Evolutionary conservation across 2,113 vertebrate species (phyloP).

Genomic region (Cromileptes altivelis): DNA sequence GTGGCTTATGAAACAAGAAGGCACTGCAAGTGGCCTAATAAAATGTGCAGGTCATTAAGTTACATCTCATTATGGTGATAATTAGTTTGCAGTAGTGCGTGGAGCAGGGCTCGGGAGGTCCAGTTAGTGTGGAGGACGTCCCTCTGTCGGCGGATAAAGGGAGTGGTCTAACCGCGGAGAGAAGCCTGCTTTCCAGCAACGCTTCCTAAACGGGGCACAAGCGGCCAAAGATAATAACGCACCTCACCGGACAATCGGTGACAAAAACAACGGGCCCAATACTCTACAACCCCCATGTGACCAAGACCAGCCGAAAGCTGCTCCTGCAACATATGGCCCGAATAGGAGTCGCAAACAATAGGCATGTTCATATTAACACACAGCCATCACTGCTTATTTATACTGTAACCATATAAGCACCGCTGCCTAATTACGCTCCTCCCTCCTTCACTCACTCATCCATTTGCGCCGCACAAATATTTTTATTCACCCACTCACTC

Average conservation of each 20-base stretch:
- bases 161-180: conserved; percentile 62
- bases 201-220: conserved; percentile 36
- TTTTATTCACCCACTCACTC: conserved; percentile 19
- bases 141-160: conserved; percentile 64
- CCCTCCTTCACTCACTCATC: background rate
- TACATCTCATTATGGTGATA: background rate
- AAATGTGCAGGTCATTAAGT: conserved; percentile 9
- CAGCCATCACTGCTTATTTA: conserved; percentile 1
- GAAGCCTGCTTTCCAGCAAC: conserved; percentile 51
- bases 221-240: conserved; percentile 37
- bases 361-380: background rate
- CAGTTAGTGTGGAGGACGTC: conserved; percentile 47
- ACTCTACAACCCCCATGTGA: background rate
- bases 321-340: background rate
- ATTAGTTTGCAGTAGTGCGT: conserved; percentile 7
- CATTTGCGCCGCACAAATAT: background rate
- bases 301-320: background rate
- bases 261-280: conserved; percentile 19
- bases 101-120: conserved; percentile 17
- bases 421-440: background rate
- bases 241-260: conserved; percentile 6
- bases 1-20: background rate
- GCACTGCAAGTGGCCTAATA: background rate
- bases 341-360: conserved; percentile 43
- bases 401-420: background rate